Percentiles rank a stretch among this genome's conserved stretches.
Evolutionary conservation across 2,888 invertebrate genomes (phyloP).

Genomic region (Nomada flava): DNA sequence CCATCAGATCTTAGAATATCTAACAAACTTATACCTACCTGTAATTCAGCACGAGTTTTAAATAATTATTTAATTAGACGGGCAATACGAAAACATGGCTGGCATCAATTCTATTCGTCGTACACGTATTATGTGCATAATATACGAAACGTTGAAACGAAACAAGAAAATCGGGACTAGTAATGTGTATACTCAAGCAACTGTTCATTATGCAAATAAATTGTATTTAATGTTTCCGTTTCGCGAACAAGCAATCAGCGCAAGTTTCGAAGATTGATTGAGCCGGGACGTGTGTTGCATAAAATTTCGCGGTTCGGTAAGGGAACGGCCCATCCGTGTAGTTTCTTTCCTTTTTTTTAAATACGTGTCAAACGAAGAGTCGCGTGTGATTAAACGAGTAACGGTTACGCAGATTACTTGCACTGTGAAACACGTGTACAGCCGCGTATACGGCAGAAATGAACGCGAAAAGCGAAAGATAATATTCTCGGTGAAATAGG

Average conservation of each 20-base stretch:
- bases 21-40: too few relatives aligned
- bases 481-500: background rate
- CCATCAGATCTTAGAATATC: too few relatives aligned
- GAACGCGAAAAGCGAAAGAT: slow-evolving; percentile 7
- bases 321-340: background rate
- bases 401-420: slow-evolving; percentile 26
- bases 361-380: slow-evolving; percentile 21
- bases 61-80: too few relatives aligned
- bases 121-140: background rate
- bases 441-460: slow-evolving; percentile 10
- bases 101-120: too few relatives aligned
- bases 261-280: slow-evolving; percentile 39
- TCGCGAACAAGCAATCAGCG: slow-evolving; percentile 28
- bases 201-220: slow-evolving; percentile 43
- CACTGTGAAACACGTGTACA: slow-evolving; percentile 10
- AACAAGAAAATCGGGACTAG: background rate
- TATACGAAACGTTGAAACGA: background rate
- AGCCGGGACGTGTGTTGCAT: slow-evolving; percentile 18
- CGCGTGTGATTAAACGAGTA: slow-evolving; percentile 36
- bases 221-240: slow-evolving; percentile 24
- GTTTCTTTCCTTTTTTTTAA: background rate
- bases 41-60: too few relatives aligned
- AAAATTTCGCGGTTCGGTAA: slow-evolving; percentile 13
- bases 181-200: background rate
- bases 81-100: too few relatives aligned